Evolutionary conservation across 2,113 vertebrate genomes (phyloP).

Genomic region (Cepphus grylle): DNA sequence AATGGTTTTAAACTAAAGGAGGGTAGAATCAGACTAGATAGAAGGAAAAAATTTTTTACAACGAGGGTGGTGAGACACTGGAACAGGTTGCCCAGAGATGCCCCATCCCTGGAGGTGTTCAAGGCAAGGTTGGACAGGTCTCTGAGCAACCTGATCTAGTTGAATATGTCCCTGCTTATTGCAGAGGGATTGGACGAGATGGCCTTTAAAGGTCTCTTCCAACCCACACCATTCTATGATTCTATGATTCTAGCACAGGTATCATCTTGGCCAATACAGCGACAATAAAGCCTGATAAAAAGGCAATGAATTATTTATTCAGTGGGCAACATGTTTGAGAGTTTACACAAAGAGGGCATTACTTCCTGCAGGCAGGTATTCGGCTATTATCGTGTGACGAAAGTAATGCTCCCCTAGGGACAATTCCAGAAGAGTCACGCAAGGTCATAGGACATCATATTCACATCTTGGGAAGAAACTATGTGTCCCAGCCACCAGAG

Average conservation of each 20-base stretch:
- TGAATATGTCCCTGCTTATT: neutral
- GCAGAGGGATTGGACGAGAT: neutral
- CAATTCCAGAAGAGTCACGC: conserved; percentile 19
- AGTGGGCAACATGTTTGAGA: neutral
- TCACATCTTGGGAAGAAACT: neutral
- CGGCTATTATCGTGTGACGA: rapidly evolving
- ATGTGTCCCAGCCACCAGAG: neutral
- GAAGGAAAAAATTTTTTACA: neutral
- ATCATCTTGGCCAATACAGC: neutral
- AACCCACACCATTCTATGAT: neutral
- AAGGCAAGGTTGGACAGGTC: rapidly evolving
- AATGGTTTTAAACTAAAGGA: neutral
- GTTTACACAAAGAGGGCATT: neutral
- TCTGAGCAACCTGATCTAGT: rapidly evolving
- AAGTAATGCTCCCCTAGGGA: neutral
- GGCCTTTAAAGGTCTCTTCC: neutral
- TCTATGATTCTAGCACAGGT: neutral
- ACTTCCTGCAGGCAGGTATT: neutral
- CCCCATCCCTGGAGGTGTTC: neutral
- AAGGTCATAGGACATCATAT: neutral
- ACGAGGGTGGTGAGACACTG: rapidly evolving
- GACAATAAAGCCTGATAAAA: neutral
- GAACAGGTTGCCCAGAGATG: neutral
- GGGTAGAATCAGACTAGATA: neutral
- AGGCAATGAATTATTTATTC: neutral